These are phyloP conservation scores for Phaethon lepturus DNA, from an alignment of 2,113 vertebrate genomes.

Conservation along the genomic window DNA sequence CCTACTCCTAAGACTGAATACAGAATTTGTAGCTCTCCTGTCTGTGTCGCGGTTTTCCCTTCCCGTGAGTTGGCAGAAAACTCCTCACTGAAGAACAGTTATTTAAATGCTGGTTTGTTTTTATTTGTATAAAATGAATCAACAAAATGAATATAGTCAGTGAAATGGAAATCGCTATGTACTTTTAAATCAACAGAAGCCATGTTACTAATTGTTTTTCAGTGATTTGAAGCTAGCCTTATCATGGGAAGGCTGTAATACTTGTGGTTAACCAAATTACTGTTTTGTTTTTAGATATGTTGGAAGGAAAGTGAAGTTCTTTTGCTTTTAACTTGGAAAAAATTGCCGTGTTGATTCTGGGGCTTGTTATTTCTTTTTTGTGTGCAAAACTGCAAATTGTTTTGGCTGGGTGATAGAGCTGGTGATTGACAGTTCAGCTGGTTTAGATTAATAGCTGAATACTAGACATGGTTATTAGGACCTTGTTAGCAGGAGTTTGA, in stretches of 20 bases:
- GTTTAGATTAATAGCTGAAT: constrained; percentile 18
- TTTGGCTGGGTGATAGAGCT: constrained; percentile 1
- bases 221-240: constrained; percentile 36
- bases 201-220: constrained; percentile 59
- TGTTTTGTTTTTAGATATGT: constrained; percentile 52
- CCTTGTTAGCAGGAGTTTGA: background rate
- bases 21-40: background rate
- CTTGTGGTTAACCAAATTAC: constrained; percentile 67
- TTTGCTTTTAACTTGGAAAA: constrained; percentile 38
- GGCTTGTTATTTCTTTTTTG: background rate
- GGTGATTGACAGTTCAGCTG: background rate
- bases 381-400: constrained; percentile 7
- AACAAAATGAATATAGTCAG: constrained; percentile 9
- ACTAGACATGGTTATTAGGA: background rate
- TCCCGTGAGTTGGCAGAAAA: constrained; percentile 2
- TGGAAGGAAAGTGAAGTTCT: constrained; percentile 44
- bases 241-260: constrained; percentile 48
- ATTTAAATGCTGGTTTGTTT: constrained; percentile 35
- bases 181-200: constrained; percentile 42
- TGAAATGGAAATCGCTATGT: background rate
- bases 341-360: background rate
- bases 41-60: background rate
- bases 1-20: background rate
- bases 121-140: constrained; percentile 39
- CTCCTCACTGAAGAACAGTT: background rate